Percentiles rank a stretch among this genome's conserved stretches.
Evolutionary conservation across 2,797 vertebrate species (phyloP).

Genomic region (Pteronotus mesoamericanus): DNA sequence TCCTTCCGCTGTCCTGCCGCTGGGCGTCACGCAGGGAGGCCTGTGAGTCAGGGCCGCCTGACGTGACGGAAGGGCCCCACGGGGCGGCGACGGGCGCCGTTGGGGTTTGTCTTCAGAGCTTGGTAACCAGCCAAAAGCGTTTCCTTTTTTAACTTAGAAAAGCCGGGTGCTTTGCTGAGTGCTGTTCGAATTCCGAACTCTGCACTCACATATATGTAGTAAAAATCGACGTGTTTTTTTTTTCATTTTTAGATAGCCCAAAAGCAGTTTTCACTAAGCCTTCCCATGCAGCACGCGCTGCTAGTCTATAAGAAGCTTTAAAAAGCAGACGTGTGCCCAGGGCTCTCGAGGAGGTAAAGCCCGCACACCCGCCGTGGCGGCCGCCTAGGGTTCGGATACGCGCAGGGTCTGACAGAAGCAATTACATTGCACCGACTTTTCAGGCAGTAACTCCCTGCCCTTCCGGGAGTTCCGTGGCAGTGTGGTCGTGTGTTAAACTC

Average conservation of each 20-base stretch:
- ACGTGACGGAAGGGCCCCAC: background rate
- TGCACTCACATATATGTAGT: background rate
- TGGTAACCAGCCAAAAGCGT: background rate
- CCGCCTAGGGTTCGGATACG: background rate
- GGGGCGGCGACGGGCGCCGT: background rate
- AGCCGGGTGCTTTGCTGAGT: background rate
- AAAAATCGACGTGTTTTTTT: background rate
- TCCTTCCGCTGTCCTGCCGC: background rate
- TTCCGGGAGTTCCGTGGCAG: background rate
- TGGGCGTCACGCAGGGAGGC: background rate
- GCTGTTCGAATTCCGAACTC: conserved; percentile 27
- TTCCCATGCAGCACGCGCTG: background rate
- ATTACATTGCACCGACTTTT: background rate
- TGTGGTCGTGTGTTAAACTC: background rate
- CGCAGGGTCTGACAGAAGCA: background rate
- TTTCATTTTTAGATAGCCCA: background rate
- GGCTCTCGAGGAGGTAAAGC: background rate
- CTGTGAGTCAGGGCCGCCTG: background rate
- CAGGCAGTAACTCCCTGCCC: background rate
- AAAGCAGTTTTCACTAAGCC: background rate
- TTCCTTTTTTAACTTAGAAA: background rate
- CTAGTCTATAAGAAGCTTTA: conserved; percentile 34
- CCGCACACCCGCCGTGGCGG: background rate
- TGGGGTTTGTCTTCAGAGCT: background rate
- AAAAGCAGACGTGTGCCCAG: background rate